phyloP scores from a whole-genome alignment of 2,113 vertebrate species.

The Centropus bengalensis region DNA sequence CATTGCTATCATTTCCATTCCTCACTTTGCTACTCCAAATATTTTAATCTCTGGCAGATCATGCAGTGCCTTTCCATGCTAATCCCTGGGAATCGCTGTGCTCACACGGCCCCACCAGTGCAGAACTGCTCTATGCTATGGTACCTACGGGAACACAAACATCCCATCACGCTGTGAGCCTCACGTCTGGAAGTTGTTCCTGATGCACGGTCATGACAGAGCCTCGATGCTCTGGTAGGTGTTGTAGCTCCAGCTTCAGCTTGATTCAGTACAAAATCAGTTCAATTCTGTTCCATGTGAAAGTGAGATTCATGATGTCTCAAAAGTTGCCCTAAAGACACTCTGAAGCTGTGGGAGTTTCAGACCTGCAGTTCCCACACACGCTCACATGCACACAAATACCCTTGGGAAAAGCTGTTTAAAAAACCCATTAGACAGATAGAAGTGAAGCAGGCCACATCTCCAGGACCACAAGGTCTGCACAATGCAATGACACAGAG shows the following conservation, averaged over 20 bases:
- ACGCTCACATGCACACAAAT: not conserved
- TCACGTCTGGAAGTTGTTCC: not conserved
- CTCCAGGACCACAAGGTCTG: not conserved
- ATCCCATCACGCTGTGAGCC: not conserved
- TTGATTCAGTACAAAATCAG: constrained; percentile 21
- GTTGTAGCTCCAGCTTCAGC: not conserved
- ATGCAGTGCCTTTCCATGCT: not conserved
- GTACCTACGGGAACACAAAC: not conserved
- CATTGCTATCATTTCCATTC: not conserved
- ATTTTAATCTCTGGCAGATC: constrained; percentile 26
- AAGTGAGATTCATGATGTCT: constrained; percentile 20
- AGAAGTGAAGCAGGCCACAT: not conserved
- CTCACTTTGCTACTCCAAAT: not conserved
- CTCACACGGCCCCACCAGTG: not conserved
- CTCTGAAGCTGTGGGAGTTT: not conserved
- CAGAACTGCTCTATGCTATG: not conserved
- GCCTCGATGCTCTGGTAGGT: constrained; percentile 18
- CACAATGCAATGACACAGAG: not conserved
- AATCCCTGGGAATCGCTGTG: not conserved
- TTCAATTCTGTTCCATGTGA: constrained; percentile 3
- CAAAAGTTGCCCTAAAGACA: constrained; percentile 16
- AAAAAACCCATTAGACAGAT: not conserved
- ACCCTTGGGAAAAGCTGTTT: not conserved
- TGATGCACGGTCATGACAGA: not conserved
- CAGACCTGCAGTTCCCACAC: not conserved